Evolutionary conservation across 2,113 vertebrate species (phyloP), one percentile per base, ranked within the genome.

Genomic region (Oceanodroma tethys): DNA sequence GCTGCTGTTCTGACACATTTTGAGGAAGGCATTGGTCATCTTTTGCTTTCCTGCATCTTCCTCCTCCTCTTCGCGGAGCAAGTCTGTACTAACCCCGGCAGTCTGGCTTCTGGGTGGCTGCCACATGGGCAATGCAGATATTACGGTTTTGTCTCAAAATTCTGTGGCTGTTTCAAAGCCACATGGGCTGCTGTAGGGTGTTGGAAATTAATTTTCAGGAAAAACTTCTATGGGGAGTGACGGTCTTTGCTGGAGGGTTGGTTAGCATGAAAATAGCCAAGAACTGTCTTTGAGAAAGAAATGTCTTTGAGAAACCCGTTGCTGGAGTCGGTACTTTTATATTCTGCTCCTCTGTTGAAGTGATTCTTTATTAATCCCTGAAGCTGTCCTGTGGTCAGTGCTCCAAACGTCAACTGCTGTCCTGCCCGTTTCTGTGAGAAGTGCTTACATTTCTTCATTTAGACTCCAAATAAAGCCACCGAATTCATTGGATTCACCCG

Each of bases 391-490:
- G 15, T 19, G 71, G 50, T 50, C 81, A 50, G 22, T 0, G 6
- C 34, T 36, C 55, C 76, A 2, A 23, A 15, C 16, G 25, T 8
- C 55, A 22, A 1, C 50, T 13, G 7, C 21, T 43, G 27, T 13
- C 19, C 42, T 26, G 36, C 19, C 15, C 0, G 0, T 8, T 27
- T 7, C 73, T 29, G 6, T 29, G 56, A 72, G 59, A 48, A 59
- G 10, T 1, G 3, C 16, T 3, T 11, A 1, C 2, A 0, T 42
- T 14, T 48, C 62, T 80, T 42, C 48, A 3, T 2, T 17, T 32
- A 3, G 21, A 2, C 53, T 45, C 74, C 58, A 52, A 11, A 70
- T 18, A 20, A 43, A 71, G 45, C 58, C 32, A 27, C 56, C 71
- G 22, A 16, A 48, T 11, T 17, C 30, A 6, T 4, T 5, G 10